Evolutionary conservation across 2,797 vertebrate genomes (phyloP), one percentile per base, ranked within the genome.

Genomic region (Malurus leucopterus): DNA sequence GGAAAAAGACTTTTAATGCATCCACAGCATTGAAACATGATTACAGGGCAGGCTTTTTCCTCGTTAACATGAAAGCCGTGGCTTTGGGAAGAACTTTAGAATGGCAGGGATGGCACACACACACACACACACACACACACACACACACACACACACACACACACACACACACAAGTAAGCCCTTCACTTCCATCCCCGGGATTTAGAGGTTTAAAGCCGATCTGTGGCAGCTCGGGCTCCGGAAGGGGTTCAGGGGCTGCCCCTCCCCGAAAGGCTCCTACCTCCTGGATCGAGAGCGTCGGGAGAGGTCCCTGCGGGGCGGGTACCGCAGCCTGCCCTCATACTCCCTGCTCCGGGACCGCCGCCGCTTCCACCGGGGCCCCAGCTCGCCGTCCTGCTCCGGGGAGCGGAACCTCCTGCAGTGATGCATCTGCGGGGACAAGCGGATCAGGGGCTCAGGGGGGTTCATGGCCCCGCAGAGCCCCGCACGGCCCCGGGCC

Each of bases 381-480:
- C 93, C 96, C 92, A 89, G 94, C 93, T 95, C 97, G 15, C 84
- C 74, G 62, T 97, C 97, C 67, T 92, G 97, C 95, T 98, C 95
- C 16, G 97, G 97, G 32, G 97, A 97, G 30, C 96, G 96, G 83
- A 96, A 96, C 55, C 97, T 87, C 92, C 96, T 96, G 79, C 97
- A 97, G 91, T 97, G 97, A 87, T 97, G 96, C 97, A 98, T 98
- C 97, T 98, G 94, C 58, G 82, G n/a, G 34, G 8, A 50, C 15
- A 1, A 1, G 3, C 17, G 24, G 24, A 3, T 11, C 32, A 32
- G 5, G 26, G 7, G 36, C 47, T 50, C 19, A 30, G 13, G 11
- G 8, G 36, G 36, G 36, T 36, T 32, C 5, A 4, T 1, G 1
- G 15, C 11, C 24, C 8, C 9, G 3, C 21, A 55, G 8, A 32